Conservation (phyloP, 1,140 invertebrate species). For the Drosophila rhopaloa region DNA sequence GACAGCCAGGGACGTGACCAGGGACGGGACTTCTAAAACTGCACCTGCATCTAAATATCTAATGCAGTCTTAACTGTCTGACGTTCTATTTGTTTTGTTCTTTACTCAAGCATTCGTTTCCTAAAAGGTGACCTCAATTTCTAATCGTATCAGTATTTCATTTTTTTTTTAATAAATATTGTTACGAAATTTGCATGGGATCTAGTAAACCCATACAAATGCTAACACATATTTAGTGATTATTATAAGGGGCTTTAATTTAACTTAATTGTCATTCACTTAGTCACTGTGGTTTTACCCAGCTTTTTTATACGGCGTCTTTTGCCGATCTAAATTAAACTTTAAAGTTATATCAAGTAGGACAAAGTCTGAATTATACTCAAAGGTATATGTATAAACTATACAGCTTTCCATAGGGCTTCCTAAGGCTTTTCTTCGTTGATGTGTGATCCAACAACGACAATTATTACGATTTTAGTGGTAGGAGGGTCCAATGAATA, state of each 20-base stretch:
- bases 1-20: slow-evolving; percentile 43
- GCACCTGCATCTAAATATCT: slow-evolving; percentile 18
- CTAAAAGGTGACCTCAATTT: slow-evolving; percentile 4
- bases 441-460: too few species aligned
- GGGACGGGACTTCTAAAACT: slow-evolving; percentile 22
- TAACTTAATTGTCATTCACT: neutral
- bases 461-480: too few species aligned
- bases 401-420: too few species aligned
- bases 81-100: neutral
- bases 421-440: too few species aligned
- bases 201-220: too few species aligned
- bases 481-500: neutral
- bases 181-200: too few species aligned
- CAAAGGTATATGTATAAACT: neutral
- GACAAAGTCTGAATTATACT: neutral
- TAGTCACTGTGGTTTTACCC: too few species aligned
- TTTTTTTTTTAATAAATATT: too few species aligned
- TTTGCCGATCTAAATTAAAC: too few species aligned
- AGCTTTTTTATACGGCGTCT: too few species aligned
- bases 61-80: neutral
- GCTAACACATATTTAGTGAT: too few species aligned
- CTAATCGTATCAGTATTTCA: too few species aligned
- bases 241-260: neutral
- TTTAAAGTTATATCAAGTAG: neutral
- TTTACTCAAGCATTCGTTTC: neutral